A percentile compares a stretch with the other conserved stretches of the same genome.
Conservation (phyloP, 1,140 invertebrate genomes). For the Zaprionus inermis region DNA sequence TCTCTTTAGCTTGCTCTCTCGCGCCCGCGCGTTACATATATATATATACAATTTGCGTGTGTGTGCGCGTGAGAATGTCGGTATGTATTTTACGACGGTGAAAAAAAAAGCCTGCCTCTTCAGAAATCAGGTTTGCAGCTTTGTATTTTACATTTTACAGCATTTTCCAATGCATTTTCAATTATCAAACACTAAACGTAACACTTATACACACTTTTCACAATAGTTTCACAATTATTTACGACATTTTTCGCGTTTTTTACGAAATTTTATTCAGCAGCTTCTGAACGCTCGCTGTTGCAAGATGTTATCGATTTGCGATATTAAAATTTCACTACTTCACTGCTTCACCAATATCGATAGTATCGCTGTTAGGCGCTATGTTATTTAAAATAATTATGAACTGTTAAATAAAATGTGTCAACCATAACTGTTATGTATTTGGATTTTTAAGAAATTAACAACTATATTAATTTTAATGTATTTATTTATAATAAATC, state of each 20-base stretch:
- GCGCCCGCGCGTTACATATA: constrained; percentile 72
- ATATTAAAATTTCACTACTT: constrained; percentile 23
- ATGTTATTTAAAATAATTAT: background rate
- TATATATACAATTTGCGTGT: constrained; percentile 27
- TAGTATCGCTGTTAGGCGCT: constrained; percentile 2
- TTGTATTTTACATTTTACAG: constrained; percentile 54
- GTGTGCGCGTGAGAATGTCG: constrained; percentile 53
- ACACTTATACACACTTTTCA: constrained; percentile 56
- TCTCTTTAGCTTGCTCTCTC: constrained; percentile 40
- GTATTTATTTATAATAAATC: background rate
- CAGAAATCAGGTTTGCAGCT: constrained; percentile 70
- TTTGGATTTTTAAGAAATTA: background rate
- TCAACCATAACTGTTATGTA: background rate
- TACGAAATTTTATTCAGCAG: constrained; percentile 48
- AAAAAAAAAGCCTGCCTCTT: constrained; percentile 74
- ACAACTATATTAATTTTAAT: background rate
- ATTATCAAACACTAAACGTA: constrained; percentile 28
- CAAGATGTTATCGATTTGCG: constrained; percentile 41
- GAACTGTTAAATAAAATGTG: background rate
- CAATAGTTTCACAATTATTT: constrained; percentile 61
- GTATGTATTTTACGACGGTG: constrained; percentile 74
- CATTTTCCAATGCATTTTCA: constrained; percentile 32
- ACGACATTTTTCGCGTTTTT: constrained; percentile 57
- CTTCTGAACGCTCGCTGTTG: constrained; percentile 39
- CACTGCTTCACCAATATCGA: constrained; percentile 17